Evolutionary conservation across 2,888 invertebrate species (phyloP).

Genomic region (Parnassius orleans): DNA sequence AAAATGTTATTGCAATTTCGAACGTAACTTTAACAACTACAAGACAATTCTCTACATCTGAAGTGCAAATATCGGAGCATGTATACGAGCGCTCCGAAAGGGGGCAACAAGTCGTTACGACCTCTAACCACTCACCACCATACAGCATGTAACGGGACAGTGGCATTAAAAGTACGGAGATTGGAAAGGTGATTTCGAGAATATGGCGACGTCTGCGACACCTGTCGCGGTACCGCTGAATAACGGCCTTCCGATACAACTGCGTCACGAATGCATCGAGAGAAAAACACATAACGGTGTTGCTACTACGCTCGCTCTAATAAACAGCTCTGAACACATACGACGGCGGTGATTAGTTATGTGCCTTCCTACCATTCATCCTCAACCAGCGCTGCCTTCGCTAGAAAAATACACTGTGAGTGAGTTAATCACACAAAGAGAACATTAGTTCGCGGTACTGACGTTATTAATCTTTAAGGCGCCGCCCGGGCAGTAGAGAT

Average conservation of each 20-base stretch:
- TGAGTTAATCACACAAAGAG: slow-evolving; percentile 20
- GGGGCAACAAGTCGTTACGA: slow-evolving; percentile 26
- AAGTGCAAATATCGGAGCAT: slow-evolving; percentile 19
- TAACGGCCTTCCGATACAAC: slow-evolving; percentile 55
- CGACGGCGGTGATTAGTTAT: slow-evolving; percentile 20
- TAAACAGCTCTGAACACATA: slow-evolving; percentile 10
- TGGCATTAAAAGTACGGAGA: slow-evolving; percentile 42
- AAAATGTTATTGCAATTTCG: slow-evolving; percentile 5
- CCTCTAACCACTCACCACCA: slow-evolving; percentile 27
- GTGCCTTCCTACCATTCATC: slow-evolving; percentile 20
- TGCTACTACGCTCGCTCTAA: slow-evolving; percentile 42
- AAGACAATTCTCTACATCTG: slow-evolving; percentile 9
- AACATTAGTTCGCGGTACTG: slow-evolving; percentile 27
- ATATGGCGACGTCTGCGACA: slow-evolving; percentile 53
- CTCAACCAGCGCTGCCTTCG: slow-evolving; percentile 10
- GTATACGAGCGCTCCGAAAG: slow-evolving; percentile 3
- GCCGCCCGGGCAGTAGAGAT: slow-evolving; percentile 20
- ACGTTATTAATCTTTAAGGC: slow-evolving; percentile 25
- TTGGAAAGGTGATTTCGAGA: slow-evolving; percentile 44
- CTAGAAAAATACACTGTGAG: slow-evolving; percentile 23
- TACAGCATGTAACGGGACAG: slow-evolving; percentile 43
- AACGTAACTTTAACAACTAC: slow-evolving; percentile 18
- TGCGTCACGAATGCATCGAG: slow-evolving; percentile 54
- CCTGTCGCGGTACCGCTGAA: slow-evolving; percentile 55
- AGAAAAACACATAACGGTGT: slow-evolving; percentile 62